phyloP scores from a whole-genome alignment of 2,888 invertebrate genomes.

The Neoitamus cyanurus region DNA sequence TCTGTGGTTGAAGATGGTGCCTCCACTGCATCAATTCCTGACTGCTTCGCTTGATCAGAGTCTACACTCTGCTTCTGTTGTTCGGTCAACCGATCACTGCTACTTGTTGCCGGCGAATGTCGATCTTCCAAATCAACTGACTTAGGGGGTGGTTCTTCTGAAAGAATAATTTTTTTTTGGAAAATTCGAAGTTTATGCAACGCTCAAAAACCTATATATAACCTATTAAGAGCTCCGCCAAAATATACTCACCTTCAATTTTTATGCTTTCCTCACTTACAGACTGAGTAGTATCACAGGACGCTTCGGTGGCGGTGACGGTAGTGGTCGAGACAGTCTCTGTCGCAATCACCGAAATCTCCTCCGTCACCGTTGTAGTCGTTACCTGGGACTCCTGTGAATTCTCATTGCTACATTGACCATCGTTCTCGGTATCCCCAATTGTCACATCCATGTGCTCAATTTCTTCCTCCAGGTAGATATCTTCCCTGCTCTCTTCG shows the following conservation, averaged over 20 bases:
- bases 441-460: slow-evolving; percentile 39
- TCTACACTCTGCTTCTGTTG: background rate
- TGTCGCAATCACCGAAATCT: slow-evolving; percentile 53
- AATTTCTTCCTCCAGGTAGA: background rate
- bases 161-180: background rate
- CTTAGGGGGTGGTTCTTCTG: background rate
- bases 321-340: slow-evolving; percentile 57
- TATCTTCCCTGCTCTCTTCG: background rate
- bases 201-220: too few relatives aligned
- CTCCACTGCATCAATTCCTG: background rate
- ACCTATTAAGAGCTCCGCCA: background rate
- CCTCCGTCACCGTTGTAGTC: background rate
- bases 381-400: background rate
- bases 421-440: background rate
- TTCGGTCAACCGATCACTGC: background rate
- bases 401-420: slow-evolving; percentile 22
- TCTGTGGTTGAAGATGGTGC: background rate
- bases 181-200: too few relatives aligned
- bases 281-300: background rate
- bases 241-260: background rate
- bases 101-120: background rate
- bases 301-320: slow-evolving; percentile 58
- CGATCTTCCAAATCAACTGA: background rate
- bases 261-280: background rate
- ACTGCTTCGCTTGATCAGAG: background rate